These are phyloP conservation scores for Balaeniceps rex DNA, from an alignment of 2,113 vertebrate genomes.

Conservation along the genomic window DNA sequence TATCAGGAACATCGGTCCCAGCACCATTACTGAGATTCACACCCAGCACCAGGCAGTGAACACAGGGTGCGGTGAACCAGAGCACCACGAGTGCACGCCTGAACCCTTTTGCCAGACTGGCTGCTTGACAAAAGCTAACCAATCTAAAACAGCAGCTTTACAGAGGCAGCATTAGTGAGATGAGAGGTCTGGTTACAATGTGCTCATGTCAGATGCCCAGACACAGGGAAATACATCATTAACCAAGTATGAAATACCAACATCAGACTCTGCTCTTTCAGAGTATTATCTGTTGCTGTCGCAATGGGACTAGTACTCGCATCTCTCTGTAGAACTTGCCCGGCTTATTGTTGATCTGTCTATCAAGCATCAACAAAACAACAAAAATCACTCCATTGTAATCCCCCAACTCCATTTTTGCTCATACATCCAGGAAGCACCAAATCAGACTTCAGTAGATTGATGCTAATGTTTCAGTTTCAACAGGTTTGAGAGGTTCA, in stretches of 20 bases:
- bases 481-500: background rate
- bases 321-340: background rate
- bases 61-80: accelerated
- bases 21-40: background rate
- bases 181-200: background rate
- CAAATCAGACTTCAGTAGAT: background rate
- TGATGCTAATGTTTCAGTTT: background rate
- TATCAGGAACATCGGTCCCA: background rate
- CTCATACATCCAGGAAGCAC: background rate
- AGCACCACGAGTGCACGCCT: accelerated
- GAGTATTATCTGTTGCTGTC: background rate
- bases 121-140: background rate
- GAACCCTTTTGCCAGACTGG: background rate
- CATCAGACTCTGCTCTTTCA: background rate
- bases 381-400: background rate
- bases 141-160: background rate
- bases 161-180: background rate
- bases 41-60: background rate
- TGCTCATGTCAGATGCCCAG: background rate
- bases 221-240: background rate
- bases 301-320: background rate
- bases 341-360: background rate
- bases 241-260: background rate
- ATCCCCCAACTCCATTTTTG: no score
- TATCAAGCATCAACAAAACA: background rate